Base-by-base conservation (phyloP, 2,888 invertebrate genomes). In the Ariolimax columbianus region DNA sequence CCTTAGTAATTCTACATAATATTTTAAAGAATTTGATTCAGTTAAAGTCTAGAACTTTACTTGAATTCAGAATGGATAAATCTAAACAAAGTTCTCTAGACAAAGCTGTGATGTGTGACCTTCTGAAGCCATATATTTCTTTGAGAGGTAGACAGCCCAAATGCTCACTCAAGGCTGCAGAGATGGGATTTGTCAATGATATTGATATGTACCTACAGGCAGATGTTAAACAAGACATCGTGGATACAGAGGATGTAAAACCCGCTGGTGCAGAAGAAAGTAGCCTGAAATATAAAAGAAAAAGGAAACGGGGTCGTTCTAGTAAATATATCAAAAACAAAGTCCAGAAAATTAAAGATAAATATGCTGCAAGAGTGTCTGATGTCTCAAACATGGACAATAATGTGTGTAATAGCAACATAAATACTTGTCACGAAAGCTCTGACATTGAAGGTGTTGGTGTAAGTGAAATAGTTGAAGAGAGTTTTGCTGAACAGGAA, bases 111-210 rank as follows among this genome's bases (percentile, higher is more conserved):
- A 78, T 80, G 38, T 89, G 88, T 77, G 66, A 83, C 36, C 81
- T 88, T 55, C 63, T 89, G n/a, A 77, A 87, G 51, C 89, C 89
- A 17, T 87, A 86, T 75, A 82, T 89, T 26, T 89, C 89, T 9
- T 79, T 85, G 1, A 83, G 84, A 51, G 89, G 89, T 11, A 81
- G 89, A 11, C 86, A 83, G 6, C 79, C 83, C 55, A 84, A 81
- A 68, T 75, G 82, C 26, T 84, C 86, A 19, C 59, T 79, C 43
- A 82, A 86, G 77, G 81, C 68, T 51, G 55, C 55, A n/a, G 72
- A 80, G 55, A 77, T 85, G 81, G 85, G 77, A 3, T 77, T 77
- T 47, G 43, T 86, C 26, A 79, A 80, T 36, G 77, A 81, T 26
- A 66, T 83, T 36, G 78, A 86, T 66, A 40, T 80, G 19, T 80